Conservation (phyloP, 2,888 invertebrate genomes). For the Drosophila meridiana region DNA sequence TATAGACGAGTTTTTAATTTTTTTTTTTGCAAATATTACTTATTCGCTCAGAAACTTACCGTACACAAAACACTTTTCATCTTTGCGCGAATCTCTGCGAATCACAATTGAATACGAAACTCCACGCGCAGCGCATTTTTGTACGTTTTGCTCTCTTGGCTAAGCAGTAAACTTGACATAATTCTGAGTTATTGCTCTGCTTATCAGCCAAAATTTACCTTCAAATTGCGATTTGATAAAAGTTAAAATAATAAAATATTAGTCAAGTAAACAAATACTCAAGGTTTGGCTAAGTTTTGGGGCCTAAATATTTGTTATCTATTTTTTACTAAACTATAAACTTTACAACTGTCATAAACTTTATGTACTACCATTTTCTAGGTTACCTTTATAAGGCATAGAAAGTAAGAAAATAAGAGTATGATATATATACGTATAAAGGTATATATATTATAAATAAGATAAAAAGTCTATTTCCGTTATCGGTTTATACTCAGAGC, state of each 20-base stretch:
- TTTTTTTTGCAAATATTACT: background rate
- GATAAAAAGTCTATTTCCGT: too few species aligned
- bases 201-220: slow-evolving; percentile 30
- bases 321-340: background rate
- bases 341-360: background rate
- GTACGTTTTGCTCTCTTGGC: slow-evolving; percentile 6
- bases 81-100: slow-evolving; percentile 9
- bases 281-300: background rate
- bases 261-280: background rate
- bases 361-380: background rate
- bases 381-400: background rate
- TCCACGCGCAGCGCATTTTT: slow-evolving; percentile 13
- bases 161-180: slow-evolving; percentile 33
- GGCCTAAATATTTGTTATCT: background rate
- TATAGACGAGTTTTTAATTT: background rate
- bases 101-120: slow-evolving; percentile 19
- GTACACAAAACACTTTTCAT: slow-evolving; percentile 18
- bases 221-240: slow-evolving; percentile 34
- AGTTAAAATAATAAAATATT: background rate
- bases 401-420: background rate
- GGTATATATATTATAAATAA: background rate
- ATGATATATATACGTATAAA: background rate
- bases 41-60: slow-evolving; percentile 11
- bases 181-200: slow-evolving; percentile 13
- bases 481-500: too few species aligned